Evolutionary conservation across 2,797 vertebrate species (phyloP).

Genomic region (Gouania willdenowi): DNA sequence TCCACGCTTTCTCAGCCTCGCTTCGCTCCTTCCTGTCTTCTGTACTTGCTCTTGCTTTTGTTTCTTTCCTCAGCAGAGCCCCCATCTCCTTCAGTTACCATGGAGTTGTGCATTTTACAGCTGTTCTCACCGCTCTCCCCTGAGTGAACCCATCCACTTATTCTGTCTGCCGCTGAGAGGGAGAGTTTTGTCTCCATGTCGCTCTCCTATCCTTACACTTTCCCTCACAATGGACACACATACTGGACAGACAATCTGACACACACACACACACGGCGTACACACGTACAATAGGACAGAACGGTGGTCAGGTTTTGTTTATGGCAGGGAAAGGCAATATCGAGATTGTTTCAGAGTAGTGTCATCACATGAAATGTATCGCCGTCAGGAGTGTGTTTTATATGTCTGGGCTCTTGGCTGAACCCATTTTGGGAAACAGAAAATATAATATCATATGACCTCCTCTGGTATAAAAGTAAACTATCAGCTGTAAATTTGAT

Average conservation of each 20-base stretch:
- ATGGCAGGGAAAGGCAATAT: slow-evolving; percentile 74
- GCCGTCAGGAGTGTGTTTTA: slow-evolving; percentile 68
- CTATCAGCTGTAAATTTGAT: slow-evolving; percentile 70
- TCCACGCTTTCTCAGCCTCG: slow-evolving; percentile 19
- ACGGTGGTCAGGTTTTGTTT: slow-evolving; percentile 74
- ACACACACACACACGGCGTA: slow-evolving; percentile 21
- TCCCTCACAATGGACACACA: slow-evolving; percentile 12
- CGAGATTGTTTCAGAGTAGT: slow-evolving; percentile 74
- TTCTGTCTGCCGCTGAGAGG: slow-evolving; percentile 41
- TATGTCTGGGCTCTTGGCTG: slow-evolving; percentile 61
- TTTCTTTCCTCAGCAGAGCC: slow-evolving; percentile 41
- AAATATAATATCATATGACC: slow-evolving; percentile 74
- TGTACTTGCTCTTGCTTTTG: slow-evolving; percentile 13
- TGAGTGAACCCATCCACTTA: slow-evolving; percentile 51
- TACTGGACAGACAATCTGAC: slow-evolving; percentile 27
- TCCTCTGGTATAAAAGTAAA: slow-evolving; percentile 72
- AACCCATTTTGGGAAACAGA: slow-evolving; percentile 74
- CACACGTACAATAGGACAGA: slow-evolving; percentile 23
- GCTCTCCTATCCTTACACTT: slow-evolving; percentile 14
- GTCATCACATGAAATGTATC: slow-evolving; percentile 75
- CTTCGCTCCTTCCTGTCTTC: slow-evolving; percentile 29
- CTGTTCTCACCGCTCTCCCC: slow-evolving; percentile 40
- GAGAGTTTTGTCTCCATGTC: slow-evolving; percentile 39
- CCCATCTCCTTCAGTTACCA: slow-evolving; percentile 50
- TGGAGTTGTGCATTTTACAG: slow-evolving; percentile 55